Conservation (phyloP, 2,113 vertebrate genomes). For the Odontophorus gujanensis region DNA sequence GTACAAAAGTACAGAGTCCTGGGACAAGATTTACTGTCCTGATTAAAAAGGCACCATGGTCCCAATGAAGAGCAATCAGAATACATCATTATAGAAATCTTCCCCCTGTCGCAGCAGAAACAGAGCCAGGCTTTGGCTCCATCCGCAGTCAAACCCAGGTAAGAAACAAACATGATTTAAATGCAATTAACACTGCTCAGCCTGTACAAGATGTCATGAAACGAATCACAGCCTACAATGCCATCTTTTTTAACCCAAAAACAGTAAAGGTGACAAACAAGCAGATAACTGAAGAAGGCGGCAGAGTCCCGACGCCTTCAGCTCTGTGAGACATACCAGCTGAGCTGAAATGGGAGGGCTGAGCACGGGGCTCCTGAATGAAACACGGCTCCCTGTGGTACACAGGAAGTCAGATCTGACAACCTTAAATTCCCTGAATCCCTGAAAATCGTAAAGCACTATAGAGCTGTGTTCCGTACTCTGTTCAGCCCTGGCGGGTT, state of each 20-base stretch:
- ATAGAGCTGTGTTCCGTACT: not conserved
- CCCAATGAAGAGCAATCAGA: constrained; percentile 64
- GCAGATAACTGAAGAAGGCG: not conserved
- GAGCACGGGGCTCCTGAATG: constrained; percentile 11
- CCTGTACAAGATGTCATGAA: not conserved
- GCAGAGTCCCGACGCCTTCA: not conserved
- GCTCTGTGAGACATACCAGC: not conserved
- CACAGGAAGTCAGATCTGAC: constrained; percentile 34
- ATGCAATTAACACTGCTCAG: constrained; percentile 34
- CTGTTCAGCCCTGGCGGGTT: not conserved
- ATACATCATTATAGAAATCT: constrained; percentile 46
- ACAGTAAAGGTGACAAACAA: not conserved
- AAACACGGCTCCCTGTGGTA: constrained; percentile 40
- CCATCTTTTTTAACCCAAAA: fast-evolving
- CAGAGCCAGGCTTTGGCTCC: constrained; percentile 59
- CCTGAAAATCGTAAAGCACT: constrained; percentile 54
- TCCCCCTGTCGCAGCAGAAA: constrained; percentile 58
- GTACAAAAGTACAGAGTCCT: constrained; percentile 73
- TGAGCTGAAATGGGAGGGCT: not conserved
- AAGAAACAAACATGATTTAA: constrained; percentile 4
- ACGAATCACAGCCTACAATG: constrained; percentile 24
- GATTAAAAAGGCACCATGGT: constrained; percentile 74
- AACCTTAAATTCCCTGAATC: constrained; percentile 56
- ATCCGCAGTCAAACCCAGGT: constrained; percentile 64
- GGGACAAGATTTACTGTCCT: constrained; percentile 74